These are phyloP conservation scores for Pantala flavescens DNA, from an alignment of 1,140 invertebrate species.

Conservation along the genomic window DNA sequence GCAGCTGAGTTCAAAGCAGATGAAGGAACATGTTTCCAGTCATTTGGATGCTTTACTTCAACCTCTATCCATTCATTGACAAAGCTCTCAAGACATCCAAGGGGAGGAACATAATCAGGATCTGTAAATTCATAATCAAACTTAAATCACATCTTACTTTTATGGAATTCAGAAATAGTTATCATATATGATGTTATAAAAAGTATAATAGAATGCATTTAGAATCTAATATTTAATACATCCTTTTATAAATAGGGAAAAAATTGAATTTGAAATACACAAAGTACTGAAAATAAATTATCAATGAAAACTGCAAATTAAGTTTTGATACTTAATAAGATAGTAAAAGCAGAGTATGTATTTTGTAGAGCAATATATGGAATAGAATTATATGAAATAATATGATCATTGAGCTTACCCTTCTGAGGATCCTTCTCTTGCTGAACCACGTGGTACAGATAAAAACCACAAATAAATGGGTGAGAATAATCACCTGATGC, in stretches of 20 bases:
- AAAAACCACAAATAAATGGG: constrained; percentile 82
- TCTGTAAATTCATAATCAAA: constrained; percentile 29
- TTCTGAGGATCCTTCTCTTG: constrained; percentile 52
- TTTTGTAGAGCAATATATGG: too few species aligned
- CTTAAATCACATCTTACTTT: constrained; percentile 19
- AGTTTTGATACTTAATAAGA: too few species aligned
- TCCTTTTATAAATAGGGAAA: too few species aligned
- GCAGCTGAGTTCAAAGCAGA: not conserved
- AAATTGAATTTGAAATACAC: too few species aligned
- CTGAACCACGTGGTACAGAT: constrained; percentile 74
- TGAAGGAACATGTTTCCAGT: constrained; percentile 32
- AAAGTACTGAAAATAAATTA: too few species aligned
- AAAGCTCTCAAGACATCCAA: constrained; percentile 41
- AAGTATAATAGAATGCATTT: too few species aligned
- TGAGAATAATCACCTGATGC: constrained; percentile 74
- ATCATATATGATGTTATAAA: constrained; percentile 17
- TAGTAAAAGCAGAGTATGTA: too few species aligned
- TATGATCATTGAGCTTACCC: constrained; percentile 31
- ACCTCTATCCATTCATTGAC: constrained; percentile 86
- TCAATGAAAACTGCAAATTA: too few species aligned
- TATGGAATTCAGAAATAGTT: constrained; percentile 29
- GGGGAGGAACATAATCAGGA: constrained; percentile 49
- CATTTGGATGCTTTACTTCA: constrained; percentile 54
- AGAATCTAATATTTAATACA: too few species aligned
- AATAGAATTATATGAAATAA: too few species aligned